A percentile compares a stretch with the other conserved stretches of the same genome.
Conservation (phyloP, 2,888 invertebrate genomes). For the Chrysolina haemoptera region DNA sequence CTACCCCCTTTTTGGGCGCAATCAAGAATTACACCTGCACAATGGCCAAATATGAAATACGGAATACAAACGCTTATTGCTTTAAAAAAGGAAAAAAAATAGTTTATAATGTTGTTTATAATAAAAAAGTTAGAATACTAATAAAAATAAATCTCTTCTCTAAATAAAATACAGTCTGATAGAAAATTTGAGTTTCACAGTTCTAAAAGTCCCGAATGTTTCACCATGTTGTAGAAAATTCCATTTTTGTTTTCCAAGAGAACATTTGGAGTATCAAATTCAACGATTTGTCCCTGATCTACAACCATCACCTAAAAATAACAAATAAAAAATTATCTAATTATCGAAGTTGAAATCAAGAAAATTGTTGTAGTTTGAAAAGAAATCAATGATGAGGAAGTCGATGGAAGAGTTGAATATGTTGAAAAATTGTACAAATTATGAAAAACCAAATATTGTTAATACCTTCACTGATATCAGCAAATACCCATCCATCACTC, state of each 20-base stretch:
- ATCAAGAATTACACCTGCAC: neutral
- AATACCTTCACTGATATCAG: too few relatives aligned
- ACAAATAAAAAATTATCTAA: neutral
- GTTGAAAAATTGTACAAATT: too few relatives aligned
- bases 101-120: neutral
- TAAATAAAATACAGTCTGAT: neutral
- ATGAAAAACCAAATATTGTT: too few relatives aligned
- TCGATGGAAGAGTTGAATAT: too few relatives aligned
- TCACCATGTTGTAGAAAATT: constrained; percentile 74
- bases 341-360: neutral
- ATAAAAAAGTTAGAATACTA: neutral
- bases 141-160: neutral
- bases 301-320: constrained; percentile 77
- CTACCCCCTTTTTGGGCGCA: neutral
- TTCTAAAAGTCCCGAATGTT: constrained; percentile 73
- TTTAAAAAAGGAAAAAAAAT: neutral
- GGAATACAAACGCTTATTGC: too few relatives aligned
- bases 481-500: too few relatives aligned
- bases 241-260: constrained; percentile 73
- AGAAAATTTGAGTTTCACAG: constrained; percentile 10
- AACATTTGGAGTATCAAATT: constrained; percentile 80
- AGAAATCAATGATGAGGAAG: neutral
- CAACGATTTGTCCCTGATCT: constrained; percentile 81
- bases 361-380: neutral
- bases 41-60: too few relatives aligned